Conservation (phyloP, 2,113 vertebrate species). For the Aspiorhynchus laticeps region DNA sequence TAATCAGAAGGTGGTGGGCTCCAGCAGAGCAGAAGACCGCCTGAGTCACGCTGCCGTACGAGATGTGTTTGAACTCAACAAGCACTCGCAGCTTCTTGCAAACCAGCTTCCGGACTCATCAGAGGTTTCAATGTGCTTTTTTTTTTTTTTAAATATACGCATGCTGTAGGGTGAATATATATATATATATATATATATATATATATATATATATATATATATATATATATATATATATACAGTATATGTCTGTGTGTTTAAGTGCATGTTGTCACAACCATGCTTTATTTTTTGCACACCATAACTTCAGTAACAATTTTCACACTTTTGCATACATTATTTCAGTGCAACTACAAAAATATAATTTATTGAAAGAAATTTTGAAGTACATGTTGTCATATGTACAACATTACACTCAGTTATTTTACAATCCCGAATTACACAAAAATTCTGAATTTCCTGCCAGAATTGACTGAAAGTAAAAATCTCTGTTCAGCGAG, state of each 20-base stretch:
- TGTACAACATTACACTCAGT: background rate
- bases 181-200: background rate
- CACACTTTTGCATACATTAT: background rate
- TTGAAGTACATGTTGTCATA: background rate
- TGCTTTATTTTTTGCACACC: too few relatives aligned
- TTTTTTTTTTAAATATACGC: background rate
- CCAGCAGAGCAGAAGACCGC: constrained; percentile 90
- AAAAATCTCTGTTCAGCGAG: background rate
- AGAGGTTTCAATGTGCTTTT: constrained; percentile 75
- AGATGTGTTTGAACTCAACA: constrained; percentile 87
- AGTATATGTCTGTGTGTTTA: too few relatives aligned
- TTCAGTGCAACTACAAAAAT: background rate
- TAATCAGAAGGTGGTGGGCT: constrained; percentile 92
- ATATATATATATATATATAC: too few relatives aligned
- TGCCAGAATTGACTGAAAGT: background rate
- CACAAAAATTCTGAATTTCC: background rate
- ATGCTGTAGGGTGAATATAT: background rate
- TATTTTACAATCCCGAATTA: background rate
- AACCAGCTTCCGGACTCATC: constrained; percentile 77
- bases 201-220: too few relatives aligned
- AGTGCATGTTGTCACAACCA: too few relatives aligned
- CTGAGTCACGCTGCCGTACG: constrained; percentile 85
- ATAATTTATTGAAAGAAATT: background rate
- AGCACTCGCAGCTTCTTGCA: constrained; percentile 91
- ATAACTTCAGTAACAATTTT: background rate